phyloP scores from a whole-genome alignment of 2,888 invertebrate species.

The Trypoxylon attenuatum region DNA sequence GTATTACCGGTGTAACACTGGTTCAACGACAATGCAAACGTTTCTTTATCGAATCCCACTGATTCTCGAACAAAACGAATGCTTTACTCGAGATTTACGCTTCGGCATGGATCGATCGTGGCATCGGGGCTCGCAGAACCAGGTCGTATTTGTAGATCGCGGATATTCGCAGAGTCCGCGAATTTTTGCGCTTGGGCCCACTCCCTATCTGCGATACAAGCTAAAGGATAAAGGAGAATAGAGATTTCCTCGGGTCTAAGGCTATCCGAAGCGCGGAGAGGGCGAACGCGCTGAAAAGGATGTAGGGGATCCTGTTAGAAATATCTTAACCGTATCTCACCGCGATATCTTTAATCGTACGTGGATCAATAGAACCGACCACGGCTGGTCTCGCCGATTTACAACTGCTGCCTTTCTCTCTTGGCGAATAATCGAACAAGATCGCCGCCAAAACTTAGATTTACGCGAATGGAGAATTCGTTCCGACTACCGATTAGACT shows the following conservation, averaged over 20 bases:
- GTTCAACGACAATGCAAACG: no score
- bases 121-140: no score
- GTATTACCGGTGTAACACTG: no score
- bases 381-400: slow-evolving; percentile 39
- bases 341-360: slow-evolving; percentile 33
- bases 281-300: not conserved
- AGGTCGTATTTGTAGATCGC: no score
- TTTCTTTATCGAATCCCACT: no score
- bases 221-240: not conserved
- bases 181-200: slow-evolving; percentile 34
- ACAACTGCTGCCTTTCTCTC: slow-evolving; percentile 44
- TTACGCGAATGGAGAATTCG: slow-evolving; percentile 59
- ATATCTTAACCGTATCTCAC: slow-evolving; percentile 10
- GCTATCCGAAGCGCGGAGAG: not conserved
- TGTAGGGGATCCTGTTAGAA: slow-evolving; percentile 7
- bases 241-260: slow-evolving; percentile 1
- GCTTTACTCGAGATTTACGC: no score
- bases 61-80: no score
- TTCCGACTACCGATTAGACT: slow-evolving; percentile 64
- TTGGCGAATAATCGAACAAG: no score
- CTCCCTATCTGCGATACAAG: no score
- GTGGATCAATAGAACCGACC: slow-evolving; percentile 19
- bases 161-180: no score
- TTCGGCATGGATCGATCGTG: no score
- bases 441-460: slow-evolving; percentile 58